Evolutionary conservation across 2,888 invertebrate species (phyloP).

Genomic region (Penaeus monodon): DNA sequence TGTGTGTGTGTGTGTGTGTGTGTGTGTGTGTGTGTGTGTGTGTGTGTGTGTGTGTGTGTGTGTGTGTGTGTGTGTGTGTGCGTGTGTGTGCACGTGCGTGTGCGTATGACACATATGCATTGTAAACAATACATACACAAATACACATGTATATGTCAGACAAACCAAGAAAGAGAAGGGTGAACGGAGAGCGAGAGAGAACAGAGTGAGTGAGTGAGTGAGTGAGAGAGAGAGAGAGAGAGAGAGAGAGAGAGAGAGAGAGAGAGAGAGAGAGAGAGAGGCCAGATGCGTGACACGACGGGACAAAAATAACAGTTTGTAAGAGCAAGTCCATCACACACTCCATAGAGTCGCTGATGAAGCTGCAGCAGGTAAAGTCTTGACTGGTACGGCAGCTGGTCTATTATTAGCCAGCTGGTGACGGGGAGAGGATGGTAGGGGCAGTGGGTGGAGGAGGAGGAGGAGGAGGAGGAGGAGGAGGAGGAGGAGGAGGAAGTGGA

Average conservation of each 20-base stretch:
- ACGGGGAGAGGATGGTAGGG: neutral
- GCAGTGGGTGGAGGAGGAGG: neutral
- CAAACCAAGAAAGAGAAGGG: neutral
- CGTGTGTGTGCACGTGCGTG: neutral
- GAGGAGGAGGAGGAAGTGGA: conserved; percentile 10
- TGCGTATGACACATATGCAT: neutral
- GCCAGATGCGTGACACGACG: neutral
- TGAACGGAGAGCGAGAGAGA: neutral
- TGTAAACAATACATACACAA: neutral
- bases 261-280: conserved; percentile 14
- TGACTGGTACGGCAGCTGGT: neutral
- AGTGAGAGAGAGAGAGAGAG: conserved; percentile 26
- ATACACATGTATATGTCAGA: neutral
- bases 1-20: neutral
- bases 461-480: neutral
- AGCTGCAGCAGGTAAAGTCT: too few species aligned
- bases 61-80: neutral
- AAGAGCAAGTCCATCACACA: too few species aligned
- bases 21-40: neutral
- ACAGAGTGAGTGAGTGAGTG: conserved; percentile 14
- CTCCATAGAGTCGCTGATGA: too few species aligned
- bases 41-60: neutral
- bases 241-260: conserved; percentile 10
- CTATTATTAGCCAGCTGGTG: conserved; percentile 1
- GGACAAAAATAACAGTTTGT: too few species aligned